Evolutionary conservation across 2,888 invertebrate species (phyloP).

Genomic region (Phyto melanocephala): DNA sequence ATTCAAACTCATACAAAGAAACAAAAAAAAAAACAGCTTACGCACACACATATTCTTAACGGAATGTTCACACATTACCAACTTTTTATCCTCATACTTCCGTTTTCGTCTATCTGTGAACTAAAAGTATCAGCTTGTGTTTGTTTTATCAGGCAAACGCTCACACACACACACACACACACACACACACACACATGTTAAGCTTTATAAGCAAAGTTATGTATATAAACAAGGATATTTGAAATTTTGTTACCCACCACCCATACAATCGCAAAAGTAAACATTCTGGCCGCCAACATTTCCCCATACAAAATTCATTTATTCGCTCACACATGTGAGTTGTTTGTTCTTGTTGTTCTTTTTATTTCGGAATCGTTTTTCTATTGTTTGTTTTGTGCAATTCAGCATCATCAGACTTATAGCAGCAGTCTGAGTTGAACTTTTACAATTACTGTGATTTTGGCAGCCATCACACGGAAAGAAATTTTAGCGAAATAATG

Average conservation of each 20-base stretch:
- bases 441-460: slow-evolving; percentile 74
- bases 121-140: neutral
- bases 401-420: slow-evolving; percentile 70
- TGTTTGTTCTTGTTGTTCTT: slow-evolving; percentile 22
- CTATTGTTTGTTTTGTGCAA: slow-evolving; percentile 61
- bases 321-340: slow-evolving; percentile 11
- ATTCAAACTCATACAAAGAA: neutral
- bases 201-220: neutral
- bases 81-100: neutral
- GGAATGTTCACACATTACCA: slow-evolving; percentile 56
- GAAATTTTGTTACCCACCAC: slow-evolving; percentile 3
- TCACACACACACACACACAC: slow-evolving; percentile 35
- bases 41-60: slow-evolving; percentile 22
- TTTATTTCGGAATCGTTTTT: neutral
- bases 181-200: neutral
- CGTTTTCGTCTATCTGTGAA: neutral
- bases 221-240: slow-evolving; percentile 6
- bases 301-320: slow-evolving; percentile 55
- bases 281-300: slow-evolving; percentile 64
- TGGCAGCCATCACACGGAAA: slow-evolving; percentile 67
- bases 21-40: too few species aligned
- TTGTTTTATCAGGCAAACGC: slow-evolving; percentile 14
- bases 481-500: slow-evolving; percentile 19
- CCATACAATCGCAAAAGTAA: slow-evolving; percentile 11
- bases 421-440: slow-evolving; percentile 57